Percentiles rank a stretch among this genome's conserved stretches.
Conservation (phyloP, 2,113 vertebrate genomes). For the Callionymus lyra region DNA sequence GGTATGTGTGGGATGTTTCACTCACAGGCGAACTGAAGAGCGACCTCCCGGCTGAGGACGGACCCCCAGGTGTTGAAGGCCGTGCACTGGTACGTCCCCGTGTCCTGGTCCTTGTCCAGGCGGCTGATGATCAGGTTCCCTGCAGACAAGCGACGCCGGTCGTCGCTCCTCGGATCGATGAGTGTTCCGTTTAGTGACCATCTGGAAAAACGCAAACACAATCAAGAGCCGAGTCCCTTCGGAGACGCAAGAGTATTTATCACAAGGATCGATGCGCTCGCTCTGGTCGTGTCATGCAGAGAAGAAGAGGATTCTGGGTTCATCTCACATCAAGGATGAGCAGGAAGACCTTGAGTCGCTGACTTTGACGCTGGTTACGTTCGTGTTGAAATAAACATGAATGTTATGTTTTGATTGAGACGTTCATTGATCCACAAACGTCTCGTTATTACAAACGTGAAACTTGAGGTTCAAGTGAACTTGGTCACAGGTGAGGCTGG, state of each 20-base stretch:
- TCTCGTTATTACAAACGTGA: too few species aligned
- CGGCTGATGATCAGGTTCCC: constrained; percentile 74
- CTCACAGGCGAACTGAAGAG: constrained; percentile 81
- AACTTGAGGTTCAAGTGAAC: too few species aligned
- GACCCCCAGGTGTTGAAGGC: constrained; percentile 69
- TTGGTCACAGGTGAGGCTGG: too few species aligned
- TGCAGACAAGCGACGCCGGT: constrained; percentile 69
- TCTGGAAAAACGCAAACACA: constrained; percentile 76
- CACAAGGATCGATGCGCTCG: constrained; percentile 53
- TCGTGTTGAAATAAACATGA: too few species aligned
- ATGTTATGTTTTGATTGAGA: too few species aligned
- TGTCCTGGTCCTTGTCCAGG: constrained; percentile 72
- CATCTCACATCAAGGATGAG: too few species aligned
- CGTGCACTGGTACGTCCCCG: constrained; percentile 72
- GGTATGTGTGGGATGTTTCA: constrained; percentile 23
- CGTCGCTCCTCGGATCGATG: constrained; percentile 69
- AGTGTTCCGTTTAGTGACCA: constrained; percentile 81
- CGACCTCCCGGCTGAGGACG: constrained; percentile 71
- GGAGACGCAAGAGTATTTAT: constrained; percentile 54
- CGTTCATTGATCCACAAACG: too few species aligned
- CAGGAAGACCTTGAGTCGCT: too few species aligned
- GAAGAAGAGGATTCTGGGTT: constrained; percentile 30
- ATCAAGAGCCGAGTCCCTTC: constrained; percentile 52
- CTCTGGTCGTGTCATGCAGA: constrained; percentile 35
- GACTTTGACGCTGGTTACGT: too few species aligned